Evolutionary conservation across 2,888 invertebrate genomes (phyloP).

Genomic region (Tiliacea aurago): DNA sequence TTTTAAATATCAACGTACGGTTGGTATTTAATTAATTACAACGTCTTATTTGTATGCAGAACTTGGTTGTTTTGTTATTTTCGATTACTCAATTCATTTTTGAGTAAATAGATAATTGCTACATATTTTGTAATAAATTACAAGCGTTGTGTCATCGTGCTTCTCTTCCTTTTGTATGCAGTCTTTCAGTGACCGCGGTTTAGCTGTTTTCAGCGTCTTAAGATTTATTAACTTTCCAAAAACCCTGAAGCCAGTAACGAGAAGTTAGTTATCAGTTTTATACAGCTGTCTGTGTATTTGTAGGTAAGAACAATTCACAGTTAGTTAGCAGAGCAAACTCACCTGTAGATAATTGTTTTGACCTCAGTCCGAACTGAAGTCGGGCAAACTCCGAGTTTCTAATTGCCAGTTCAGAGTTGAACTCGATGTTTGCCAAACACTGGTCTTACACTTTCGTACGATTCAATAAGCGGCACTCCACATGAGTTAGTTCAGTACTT

Average conservation of each 20-base stretch:
- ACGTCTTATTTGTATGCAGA: no score
- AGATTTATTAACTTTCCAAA: conserved; percentile 4
- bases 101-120: no score
- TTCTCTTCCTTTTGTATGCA: no score
- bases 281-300: conserved; percentile 13
- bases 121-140: no score
- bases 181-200: no score
- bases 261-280: conserved; percentile 10
- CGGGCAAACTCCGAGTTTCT: conserved; percentile 53
- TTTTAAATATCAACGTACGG: no score
- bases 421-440: conserved; percentile 52
- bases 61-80: no score
- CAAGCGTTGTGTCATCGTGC: no score
- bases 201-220: no score
- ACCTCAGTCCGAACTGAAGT: conserved; percentile 48
- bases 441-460: conserved; percentile 40
- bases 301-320: conserved; percentile 47
- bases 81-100: no score
- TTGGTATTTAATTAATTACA: no score
- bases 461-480: conserved; percentile 42
- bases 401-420: conserved; percentile 64
- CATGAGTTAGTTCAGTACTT: conserved; percentile 35
- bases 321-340: conserved; percentile 59
- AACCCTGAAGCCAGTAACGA: not conserved
- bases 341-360: conserved; percentile 65